Percentiles rank a stretch among this genome's conserved stretches.
phyloP scores from a whole-genome alignment of 37 sponge, comb jelly and placozoan genomes.

The Eunapius fragilis region DNA sequence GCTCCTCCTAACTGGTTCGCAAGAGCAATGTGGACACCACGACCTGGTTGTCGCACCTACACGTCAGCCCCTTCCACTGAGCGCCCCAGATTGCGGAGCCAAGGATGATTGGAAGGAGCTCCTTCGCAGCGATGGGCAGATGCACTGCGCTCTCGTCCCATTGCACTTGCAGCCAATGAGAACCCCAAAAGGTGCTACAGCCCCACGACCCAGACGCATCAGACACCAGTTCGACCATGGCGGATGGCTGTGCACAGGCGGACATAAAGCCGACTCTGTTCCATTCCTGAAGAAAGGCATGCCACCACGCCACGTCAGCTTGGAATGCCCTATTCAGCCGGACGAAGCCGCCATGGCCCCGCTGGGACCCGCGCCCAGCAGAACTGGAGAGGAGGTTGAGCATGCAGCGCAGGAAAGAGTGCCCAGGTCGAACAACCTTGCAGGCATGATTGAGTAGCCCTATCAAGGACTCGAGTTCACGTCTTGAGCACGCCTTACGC shows the following conservation, averaged over 20 bases:
- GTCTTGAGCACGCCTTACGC: background rate
- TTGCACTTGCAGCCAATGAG: background rate
- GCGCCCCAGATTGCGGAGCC: conserved; percentile 11
- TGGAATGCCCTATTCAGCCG: background rate
- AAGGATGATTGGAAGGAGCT: conserved; percentile 22
- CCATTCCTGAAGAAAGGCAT: background rate
- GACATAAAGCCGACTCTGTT: conserved; percentile 1
- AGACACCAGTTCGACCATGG: background rate
- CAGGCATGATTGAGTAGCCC: background rate
- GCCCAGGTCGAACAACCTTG: conserved; percentile 3
- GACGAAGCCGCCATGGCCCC: too few species aligned
- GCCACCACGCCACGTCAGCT: conserved; percentile 28
- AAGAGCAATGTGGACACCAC: conserved; percentile 15
- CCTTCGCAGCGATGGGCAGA: conserved; percentile 12
- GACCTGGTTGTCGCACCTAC: conserved; percentile 13
- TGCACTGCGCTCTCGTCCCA: background rate
- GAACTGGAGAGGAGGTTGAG: background rate
- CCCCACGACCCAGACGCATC: conserved; percentile 35
- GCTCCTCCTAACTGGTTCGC: background rate
- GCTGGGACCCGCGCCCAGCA: background rate
- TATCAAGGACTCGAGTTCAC: background rate
- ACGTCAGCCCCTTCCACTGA: conserved; percentile 2
- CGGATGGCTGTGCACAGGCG: background rate
- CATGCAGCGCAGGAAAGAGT: background rate
- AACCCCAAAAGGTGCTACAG: background rate